A percentile compares a stretch with the other conserved stretches of the same genome.
phyloP scores from a whole-genome alignment of 1,140 invertebrate species.

The Aethina tumida region DNA sequence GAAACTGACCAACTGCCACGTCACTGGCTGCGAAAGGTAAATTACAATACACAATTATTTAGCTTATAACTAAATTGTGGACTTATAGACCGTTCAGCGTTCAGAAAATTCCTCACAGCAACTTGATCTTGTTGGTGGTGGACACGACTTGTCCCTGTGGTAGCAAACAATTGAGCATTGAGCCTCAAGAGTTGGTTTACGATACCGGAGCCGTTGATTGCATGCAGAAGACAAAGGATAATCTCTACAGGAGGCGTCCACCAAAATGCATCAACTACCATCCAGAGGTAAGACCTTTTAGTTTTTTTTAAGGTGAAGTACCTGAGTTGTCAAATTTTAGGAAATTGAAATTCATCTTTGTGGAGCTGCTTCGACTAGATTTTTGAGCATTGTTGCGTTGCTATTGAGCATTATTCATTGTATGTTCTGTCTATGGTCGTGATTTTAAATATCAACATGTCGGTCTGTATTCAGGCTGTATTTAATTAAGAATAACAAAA shows the following conservation, averaged over 20 bases:
- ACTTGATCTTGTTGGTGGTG: slow-evolving; percentile 79
- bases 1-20: slow-evolving; percentile 84
- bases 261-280: slow-evolving; percentile 80
- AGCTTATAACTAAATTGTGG: background rate
- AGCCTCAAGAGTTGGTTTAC: slow-evolving; percentile 58
- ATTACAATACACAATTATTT: slow-evolving; percentile 6
- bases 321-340: slow-evolving; percentile 31
- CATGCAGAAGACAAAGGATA: slow-evolving; percentile 31
- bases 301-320: slow-evolving; percentile 1
- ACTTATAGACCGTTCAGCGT: slow-evolving; percentile 75
- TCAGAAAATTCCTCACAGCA: slow-evolving; percentile 85
- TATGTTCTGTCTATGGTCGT: slow-evolving; percentile 24
- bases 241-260: slow-evolving; percentile 50
- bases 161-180: slow-evolving; percentile 70
- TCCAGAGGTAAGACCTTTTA: slow-evolving; percentile 52
- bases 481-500: background rate
- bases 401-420: slow-evolving; percentile 20
- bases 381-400: slow-evolving; percentile 15
- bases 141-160: slow-evolving; percentile 84
- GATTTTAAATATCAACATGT: slow-evolving; percentile 14
- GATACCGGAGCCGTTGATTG: slow-evolving; percentile 30
- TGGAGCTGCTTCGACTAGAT: slow-evolving; percentile 38
- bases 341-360: slow-evolving; percentile 67
- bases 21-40: slow-evolving; percentile 80
- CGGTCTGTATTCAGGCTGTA: slow-evolving; percentile 7